Evolutionary conservation across 2,888 invertebrate species (phyloP).

Genomic region (Coelinius sp.): DNA sequence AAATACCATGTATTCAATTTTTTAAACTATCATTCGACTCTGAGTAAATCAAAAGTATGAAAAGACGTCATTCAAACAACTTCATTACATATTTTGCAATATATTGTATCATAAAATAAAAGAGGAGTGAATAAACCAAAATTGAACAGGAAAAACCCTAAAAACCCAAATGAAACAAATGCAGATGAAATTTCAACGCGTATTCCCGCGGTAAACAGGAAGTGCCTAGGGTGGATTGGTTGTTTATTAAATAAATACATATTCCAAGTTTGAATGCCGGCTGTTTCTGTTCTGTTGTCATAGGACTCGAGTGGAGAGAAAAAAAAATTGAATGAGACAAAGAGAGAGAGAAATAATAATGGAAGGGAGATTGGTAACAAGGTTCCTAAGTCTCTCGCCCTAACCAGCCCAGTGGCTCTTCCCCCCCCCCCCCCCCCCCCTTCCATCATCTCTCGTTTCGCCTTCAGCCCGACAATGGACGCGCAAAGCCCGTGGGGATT

Average conservation of each 20-base stretch:
- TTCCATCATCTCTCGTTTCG: constrained; percentile 9
- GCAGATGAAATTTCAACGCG: constrained; percentile 12
- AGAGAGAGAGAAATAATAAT: constrained; percentile 26
- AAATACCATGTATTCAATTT: too few species aligned
- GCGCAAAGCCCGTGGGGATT: constrained; percentile 38
- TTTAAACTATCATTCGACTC: too few species aligned
- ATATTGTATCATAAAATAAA: background rate
- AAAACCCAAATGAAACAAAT: constrained; percentile 1
- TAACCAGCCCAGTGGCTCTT: background rate
- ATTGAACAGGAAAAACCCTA: background rate
- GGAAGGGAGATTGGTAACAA: constrained; percentile 15
- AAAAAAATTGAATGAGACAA: constrained; percentile 42
- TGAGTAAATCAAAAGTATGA: too few species aligned
- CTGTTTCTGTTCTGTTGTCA: constrained; percentile 68
- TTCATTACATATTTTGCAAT: background rate
- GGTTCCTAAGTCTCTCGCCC: constrained; percentile 30
- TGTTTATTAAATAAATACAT: constrained; percentile 71
- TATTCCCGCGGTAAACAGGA: constrained; percentile 33
- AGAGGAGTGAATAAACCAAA: background rate
- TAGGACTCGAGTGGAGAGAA: constrained; percentile 61
- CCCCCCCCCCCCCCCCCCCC: too few species aligned
- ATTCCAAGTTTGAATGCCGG: constrained; percentile 64
- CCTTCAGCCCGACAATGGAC: constrained; percentile 35
- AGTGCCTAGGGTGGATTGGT: constrained; percentile 37
- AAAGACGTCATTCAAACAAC: background rate